Evolutionary conservation across 2,797 vertebrate species (phyloP).

Genomic region (Dermochelys coriacea): DNA sequence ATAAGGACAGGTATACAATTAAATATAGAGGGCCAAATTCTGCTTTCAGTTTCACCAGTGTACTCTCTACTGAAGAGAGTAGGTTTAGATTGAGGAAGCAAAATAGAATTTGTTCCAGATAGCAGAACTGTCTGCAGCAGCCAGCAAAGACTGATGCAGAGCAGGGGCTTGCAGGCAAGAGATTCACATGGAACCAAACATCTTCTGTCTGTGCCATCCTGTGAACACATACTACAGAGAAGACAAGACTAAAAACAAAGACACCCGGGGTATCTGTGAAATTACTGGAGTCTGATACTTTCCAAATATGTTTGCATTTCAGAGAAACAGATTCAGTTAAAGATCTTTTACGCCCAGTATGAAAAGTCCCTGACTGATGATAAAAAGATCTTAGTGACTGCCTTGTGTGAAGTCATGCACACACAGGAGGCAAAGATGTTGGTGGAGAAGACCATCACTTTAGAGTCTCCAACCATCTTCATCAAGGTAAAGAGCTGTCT

Average conservation of each 20-base stretch:
- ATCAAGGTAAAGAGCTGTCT: constrained; percentile 74
- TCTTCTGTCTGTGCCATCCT: not conserved
- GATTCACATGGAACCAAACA: not conserved
- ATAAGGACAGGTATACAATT: not conserved
- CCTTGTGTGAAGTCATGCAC: constrained; percentile 76
- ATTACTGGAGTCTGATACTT: not conserved
- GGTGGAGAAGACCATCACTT: constrained; percentile 80
- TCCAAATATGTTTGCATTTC: constrained; percentile 26
- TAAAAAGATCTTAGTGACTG: constrained; percentile 81
- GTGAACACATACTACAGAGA: not conserved
- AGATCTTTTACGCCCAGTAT: constrained; percentile 78
- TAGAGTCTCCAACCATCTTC: constrained; percentile 78
- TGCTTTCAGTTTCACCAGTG: not conserved
- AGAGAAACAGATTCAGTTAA: constrained; percentile 76
- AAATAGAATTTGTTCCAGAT: not conserved
- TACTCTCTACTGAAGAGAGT: not conserved
- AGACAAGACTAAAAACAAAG: not conserved
- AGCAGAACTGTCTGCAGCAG: not conserved
- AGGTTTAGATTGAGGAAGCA: not conserved
- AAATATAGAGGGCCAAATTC: not conserved
- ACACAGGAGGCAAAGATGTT: constrained; percentile 60
- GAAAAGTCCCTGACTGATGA: constrained; percentile 77
- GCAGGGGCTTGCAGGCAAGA: not conserved
- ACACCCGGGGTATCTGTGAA: not conserved
- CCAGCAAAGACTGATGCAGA: not conserved